Evolutionary conservation across 2,113 vertebrate genomes (phyloP).

Genomic region (Accipiter cooperii): DNA sequence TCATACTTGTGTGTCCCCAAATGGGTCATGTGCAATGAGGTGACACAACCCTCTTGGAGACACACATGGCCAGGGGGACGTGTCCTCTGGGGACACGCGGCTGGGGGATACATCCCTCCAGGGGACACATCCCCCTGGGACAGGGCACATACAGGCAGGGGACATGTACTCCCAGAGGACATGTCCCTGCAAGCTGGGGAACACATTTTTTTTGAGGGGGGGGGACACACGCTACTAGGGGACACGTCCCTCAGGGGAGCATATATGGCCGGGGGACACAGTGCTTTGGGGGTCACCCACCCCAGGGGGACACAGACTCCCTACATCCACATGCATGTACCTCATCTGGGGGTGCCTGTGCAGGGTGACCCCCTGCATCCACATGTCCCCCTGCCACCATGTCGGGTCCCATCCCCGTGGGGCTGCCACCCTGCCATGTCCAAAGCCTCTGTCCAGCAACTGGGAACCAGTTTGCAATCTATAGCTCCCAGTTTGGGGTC

Average conservation of each 20-base stretch:
- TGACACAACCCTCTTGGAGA: not conserved
- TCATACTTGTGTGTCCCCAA: too few species aligned
- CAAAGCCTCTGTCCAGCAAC: not conserved
- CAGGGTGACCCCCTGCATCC: not conserved
- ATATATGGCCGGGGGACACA: not conserved
- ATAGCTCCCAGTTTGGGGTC: not conserved
- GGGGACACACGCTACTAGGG: not conserved
- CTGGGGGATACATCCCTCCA: not conserved
- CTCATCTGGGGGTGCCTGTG: not conserved
- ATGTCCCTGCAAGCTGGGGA: not conserved
- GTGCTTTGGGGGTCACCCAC: not conserved
- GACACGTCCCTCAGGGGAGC: not conserved
- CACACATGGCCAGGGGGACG: fast-evolving
- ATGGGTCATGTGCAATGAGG: fast-evolving
- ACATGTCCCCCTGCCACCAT: not conserved
- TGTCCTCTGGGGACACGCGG: not conserved
- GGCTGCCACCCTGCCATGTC: not conserved
- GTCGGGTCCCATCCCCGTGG: fast-evolving
- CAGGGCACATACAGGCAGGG: too few species aligned
- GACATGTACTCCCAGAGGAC: not conserved
- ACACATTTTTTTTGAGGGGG: not conserved
- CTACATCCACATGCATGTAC: fast-evolving
- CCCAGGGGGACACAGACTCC: not conserved
- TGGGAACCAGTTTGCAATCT: not conserved
- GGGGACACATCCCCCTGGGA: not conserved